These are phyloP conservation scores for Peromyscus polionotus DNA, from an alignment of 2,113 vertebrate species.

Conservation along the genomic window DNA sequence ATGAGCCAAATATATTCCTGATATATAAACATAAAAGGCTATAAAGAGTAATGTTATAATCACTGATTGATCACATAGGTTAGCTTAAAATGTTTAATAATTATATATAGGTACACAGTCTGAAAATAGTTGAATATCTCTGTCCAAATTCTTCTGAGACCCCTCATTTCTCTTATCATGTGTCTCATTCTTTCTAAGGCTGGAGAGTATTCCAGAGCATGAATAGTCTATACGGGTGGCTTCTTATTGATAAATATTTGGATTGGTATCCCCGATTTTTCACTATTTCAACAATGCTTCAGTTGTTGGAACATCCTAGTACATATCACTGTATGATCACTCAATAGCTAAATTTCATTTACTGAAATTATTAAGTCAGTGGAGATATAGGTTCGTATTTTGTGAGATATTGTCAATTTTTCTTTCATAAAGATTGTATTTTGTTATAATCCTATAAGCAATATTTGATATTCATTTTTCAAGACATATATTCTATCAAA, in stretches of 20 bases:
- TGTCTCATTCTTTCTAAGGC: constrained; percentile 34
- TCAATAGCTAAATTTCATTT: neutral
- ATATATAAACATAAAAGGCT: neutral
- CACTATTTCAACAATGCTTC: constrained; percentile 44
- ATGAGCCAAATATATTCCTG: constrained; percentile 35
- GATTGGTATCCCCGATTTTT: neutral
- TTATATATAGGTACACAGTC: neutral
- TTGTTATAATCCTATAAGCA: constrained; percentile 7
- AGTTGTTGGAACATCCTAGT: neutral
- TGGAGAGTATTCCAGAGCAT: neutral
- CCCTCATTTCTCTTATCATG: neutral
- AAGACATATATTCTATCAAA: neutral
- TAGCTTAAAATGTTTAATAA: constrained; percentile 12
- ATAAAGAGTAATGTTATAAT: constrained; percentile 2
- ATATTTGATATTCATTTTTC: neutral
- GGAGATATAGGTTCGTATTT: neutral
- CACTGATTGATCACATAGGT: neutral
- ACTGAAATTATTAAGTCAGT: constrained; percentile 16
- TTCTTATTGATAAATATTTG: constrained; percentile 9
- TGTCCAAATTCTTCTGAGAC: neutral
- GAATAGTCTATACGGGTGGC: neutral
- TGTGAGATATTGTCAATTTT: constrained; percentile 29
- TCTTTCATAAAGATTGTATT: neutral
- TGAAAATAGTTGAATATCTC: neutral
- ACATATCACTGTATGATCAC: neutral